Evolutionary conservation across 2,113 vertebrate species (phyloP).

Genomic region (Actenoides hombroni): DNA sequence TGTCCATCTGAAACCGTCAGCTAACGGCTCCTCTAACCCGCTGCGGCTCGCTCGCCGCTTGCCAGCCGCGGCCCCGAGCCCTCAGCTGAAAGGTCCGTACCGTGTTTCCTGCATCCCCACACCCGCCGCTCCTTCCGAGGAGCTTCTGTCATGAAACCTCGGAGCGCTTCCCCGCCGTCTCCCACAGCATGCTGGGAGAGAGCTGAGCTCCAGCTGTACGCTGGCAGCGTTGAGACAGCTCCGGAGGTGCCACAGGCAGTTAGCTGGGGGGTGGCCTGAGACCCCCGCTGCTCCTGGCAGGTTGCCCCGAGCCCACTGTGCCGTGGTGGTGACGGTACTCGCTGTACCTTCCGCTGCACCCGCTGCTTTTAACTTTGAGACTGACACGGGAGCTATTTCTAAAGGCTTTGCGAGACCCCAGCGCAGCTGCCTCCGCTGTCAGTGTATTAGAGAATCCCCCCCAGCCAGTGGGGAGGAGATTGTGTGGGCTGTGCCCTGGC

Average conservation of each 20-base stretch:
- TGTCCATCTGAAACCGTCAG: conserved; percentile 38
- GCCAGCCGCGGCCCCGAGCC: conserved; percentile 21
- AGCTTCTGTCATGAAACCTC: neutral
- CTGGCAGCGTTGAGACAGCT: neutral
- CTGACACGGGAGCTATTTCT: neutral
- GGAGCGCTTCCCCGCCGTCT: neutral
- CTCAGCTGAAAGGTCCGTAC: neutral
- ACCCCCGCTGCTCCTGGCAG: neutral
- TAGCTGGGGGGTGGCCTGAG: accelerated
- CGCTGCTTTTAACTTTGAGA: neutral
- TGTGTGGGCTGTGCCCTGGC: neutral
- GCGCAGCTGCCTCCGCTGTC: neutral
- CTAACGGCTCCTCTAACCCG: conserved; percentile 42
- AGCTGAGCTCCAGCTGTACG: accelerated
- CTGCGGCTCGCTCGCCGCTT: conserved; percentile 18
- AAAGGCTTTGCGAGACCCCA: neutral
- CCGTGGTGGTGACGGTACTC: neutral
- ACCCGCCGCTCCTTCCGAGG: conserved; percentile 34
- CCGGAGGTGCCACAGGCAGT: neutral
- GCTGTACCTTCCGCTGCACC: neutral
- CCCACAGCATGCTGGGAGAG: neutral
- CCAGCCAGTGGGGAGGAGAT: neutral
- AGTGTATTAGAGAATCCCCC: neutral
- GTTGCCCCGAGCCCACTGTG: neutral
- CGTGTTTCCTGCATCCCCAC: neutral